Evolutionary conservation across 2,797 vertebrate species (phyloP).

Genomic region (Babyrousa celebensis): DNA sequence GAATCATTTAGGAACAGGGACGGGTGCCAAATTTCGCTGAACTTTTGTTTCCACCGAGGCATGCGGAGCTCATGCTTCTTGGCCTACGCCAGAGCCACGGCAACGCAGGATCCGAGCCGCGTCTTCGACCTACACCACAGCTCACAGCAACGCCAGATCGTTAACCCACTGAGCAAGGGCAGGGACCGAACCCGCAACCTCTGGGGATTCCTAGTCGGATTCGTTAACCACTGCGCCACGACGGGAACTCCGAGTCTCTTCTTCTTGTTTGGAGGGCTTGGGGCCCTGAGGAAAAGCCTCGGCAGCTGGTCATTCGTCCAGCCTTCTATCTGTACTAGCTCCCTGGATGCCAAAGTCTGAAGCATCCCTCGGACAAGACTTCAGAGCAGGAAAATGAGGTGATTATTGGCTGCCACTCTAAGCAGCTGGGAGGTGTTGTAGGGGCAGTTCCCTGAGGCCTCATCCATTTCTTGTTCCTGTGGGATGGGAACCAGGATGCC

Average conservation of each 20-base stretch:
- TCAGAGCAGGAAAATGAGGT: conserved; percentile 28
- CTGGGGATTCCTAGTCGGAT: too few species aligned
- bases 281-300: not conserved
- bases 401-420: conserved; percentile 59
- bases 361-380: not conserved
- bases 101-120: too few species aligned
- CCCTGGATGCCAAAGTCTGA: not conserved
- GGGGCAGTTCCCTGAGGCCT: not conserved
- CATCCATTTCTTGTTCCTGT: conserved; percentile 14
- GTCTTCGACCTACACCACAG: too few species aligned
- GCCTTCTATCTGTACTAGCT: conserved; percentile 31
- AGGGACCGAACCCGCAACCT: too few species aligned
- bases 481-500: conserved; percentile 52
- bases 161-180: too few species aligned
- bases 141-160: too few species aligned
- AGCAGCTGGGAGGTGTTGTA: not conserved
- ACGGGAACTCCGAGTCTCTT: not conserved
- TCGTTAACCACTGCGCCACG: too few species aligned
- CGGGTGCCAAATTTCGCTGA: conserved; percentile 10
- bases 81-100: not conserved
- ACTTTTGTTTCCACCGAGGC: not conserved
- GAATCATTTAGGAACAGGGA: conserved; percentile 54
- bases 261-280: not conserved
- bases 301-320: not conserved
- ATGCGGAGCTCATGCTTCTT: not conserved